Evolutionary conservation across 2,888 invertebrate species (phyloP).

Genomic region (Nemotelus pantherinus): DNA sequence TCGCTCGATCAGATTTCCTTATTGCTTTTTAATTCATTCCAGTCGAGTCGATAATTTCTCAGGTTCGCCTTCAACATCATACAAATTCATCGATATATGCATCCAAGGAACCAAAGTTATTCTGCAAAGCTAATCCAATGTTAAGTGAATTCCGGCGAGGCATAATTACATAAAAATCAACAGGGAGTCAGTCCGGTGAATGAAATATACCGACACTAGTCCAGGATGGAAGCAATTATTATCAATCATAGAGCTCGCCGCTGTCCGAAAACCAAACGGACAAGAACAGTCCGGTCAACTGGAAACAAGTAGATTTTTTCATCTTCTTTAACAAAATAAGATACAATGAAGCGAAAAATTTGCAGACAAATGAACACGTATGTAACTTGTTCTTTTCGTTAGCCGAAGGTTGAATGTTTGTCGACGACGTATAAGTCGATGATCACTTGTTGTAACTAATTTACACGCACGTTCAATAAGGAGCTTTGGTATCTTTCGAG

Average conservation of each 20-base stretch:
- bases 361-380: conserved; percentile 17
- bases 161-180: conserved; percentile 46
- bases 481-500: not conserved
- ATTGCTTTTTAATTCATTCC: too few relatives aligned
- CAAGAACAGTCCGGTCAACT: conserved; percentile 19
- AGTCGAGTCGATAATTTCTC: too few relatives aligned
- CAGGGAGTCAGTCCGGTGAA: conserved; percentile 17
- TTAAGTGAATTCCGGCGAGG: conserved; percentile 34
- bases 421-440: conserved; percentile 37
- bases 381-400: conserved; percentile 13
- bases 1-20: too few relatives aligned
- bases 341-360: conserved; percentile 2
- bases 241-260: conserved; percentile 43
- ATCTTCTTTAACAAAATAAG: not conserved
- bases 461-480: conserved; percentile 42
- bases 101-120: not conserved
- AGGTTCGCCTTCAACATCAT: not conserved
- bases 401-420: conserved; percentile 24
- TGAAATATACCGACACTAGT: conserved; percentile 22
- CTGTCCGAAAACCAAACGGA: conserved; percentile 10
- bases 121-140: not conserved
- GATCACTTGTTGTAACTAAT: conserved; percentile 48
- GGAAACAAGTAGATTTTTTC: not conserved
- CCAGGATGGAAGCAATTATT: conserved; percentile 42
- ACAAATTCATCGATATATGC: not conserved